These are phyloP conservation scores for Latheticus oryzae DNA, from an alignment of 2,888 invertebrate genomes.

Conservation along the genomic window DNA sequence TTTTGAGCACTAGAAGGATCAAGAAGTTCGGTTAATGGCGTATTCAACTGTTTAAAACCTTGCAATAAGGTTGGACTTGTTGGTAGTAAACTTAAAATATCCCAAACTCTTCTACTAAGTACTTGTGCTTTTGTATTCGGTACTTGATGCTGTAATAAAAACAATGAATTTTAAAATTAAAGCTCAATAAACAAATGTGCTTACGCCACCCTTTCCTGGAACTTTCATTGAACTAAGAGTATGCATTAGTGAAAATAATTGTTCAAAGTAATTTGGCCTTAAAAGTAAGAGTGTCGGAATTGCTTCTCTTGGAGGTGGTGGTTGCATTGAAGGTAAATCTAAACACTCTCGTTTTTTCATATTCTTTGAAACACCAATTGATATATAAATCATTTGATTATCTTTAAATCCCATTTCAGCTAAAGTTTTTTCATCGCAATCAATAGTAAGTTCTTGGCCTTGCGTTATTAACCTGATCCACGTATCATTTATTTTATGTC, in stretches of 20 bases:
- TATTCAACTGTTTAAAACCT: conserved; percentile 83
- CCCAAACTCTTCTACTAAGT: conserved; percentile 93
- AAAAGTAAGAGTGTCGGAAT: conserved; percentile 87
- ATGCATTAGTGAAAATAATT: conserved; percentile 90
- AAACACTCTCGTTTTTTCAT: conserved; percentile 73
- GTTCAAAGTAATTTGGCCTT: conserved; percentile 89
- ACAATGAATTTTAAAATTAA: too few species aligned
- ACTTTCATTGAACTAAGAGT: conserved; percentile 89
- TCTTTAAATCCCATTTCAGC: conserved; percentile 95
- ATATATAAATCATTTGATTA: conserved; percentile 92
- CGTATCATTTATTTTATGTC: conserved; percentile 71
- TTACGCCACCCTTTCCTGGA: conserved; percentile 76
- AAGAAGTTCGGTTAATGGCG: conserved; percentile 78
- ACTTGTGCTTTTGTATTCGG: conserved; percentile 90
- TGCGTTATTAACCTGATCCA: conserved; percentile 89
- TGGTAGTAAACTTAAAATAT: conserved; percentile 90
- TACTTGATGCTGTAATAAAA: conserved; percentile 75
- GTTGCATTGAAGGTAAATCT: conserved; percentile 87
- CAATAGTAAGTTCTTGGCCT: conserved; percentile 92
- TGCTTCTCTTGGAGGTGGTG: conserved; percentile 86
- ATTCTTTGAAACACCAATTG: conserved; percentile 79
- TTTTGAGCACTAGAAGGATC: conserved; percentile 93
- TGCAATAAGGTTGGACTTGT: conserved; percentile 88
- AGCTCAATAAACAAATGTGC: conserved; percentile 47
- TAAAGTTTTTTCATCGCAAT: conserved; percentile 91